phyloP scores from a whole-genome alignment of 2,888 invertebrate genomes.

The Meteorus colon region DNA sequence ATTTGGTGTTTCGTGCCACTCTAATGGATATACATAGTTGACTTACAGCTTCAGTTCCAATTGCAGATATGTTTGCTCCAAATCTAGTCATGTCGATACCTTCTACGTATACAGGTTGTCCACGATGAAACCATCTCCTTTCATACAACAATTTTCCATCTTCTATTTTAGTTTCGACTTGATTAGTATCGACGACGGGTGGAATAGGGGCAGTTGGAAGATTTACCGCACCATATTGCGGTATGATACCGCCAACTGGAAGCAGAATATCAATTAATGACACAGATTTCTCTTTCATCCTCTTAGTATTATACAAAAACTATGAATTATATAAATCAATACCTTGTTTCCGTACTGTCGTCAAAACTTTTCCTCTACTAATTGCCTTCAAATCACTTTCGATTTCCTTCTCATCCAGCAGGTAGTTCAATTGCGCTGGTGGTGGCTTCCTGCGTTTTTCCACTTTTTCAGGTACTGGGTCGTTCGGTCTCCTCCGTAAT shows the following conservation, averaged over 20 bases:
- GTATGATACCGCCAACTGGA: constrained; percentile 60
- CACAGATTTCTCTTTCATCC: constrained; percentile 21
- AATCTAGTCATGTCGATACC: constrained; percentile 90
- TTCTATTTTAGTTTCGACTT: constrained; percentile 90
- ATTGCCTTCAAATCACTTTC: constrained; percentile 90
- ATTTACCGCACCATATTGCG: constrained; percentile 66
- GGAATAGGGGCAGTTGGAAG: constrained; percentile 68
- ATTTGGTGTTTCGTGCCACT: no score
- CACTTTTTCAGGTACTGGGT: constrained; percentile 91
- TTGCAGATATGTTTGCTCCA: constrained; percentile 92
- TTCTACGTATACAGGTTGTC: constrained; percentile 93
- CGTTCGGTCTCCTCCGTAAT: constrained; percentile 92
- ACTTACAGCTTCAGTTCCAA: constrained; percentile 90
- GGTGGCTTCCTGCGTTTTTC: constrained; percentile 90
- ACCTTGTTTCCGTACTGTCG: constrained; percentile 77
- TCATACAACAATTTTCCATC: constrained; percentile 96
- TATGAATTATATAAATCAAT: constrained; percentile 40
- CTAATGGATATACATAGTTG: constrained; percentile 25
- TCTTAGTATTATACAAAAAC: constrained; percentile 3
- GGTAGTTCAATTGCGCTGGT: constrained; percentile 88
- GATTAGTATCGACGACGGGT: constrained; percentile 72
- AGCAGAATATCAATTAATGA: constrained; percentile 34
- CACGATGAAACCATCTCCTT: constrained; percentile 95
- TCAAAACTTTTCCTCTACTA: constrained; percentile 77
- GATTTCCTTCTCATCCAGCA: constrained; percentile 91